Evolutionary conservation across 2,888 invertebrate genomes (phyloP).

Genomic region (Spilarctia lutea): DNA sequence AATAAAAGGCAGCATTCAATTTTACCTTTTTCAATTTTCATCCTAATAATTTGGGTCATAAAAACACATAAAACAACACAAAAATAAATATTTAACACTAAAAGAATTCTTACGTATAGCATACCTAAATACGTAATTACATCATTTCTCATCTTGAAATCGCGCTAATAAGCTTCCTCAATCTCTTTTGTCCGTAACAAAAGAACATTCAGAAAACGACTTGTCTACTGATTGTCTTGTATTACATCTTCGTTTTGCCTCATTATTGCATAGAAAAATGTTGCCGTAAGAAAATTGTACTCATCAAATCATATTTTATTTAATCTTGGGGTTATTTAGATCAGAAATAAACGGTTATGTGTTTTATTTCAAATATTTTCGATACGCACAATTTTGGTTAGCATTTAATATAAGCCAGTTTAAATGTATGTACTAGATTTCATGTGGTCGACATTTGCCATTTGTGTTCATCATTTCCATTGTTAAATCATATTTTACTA

Average conservation of each 20-base stretch:
- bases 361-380: no score
- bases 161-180: constrained; percentile 31
- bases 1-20: no score
- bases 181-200: constrained; percentile 23
- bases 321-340: constrained; percentile 10
- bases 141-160: constrained; percentile 29
- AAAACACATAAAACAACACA: no score
- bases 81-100: no score
- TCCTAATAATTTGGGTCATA: no score
- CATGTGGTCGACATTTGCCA: no score
- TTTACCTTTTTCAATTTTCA: no score
- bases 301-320: constrained; percentile 31
- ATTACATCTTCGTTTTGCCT: constrained; percentile 24
- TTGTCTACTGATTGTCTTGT: constrained; percentile 31
- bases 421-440: no score
- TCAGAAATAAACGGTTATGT: not conserved
- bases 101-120: not conserved
- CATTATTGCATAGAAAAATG: constrained; percentile 14
- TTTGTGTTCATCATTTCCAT: no score
- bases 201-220: constrained; percentile 24
- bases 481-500: no score
- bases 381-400: no score
- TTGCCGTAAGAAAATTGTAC: constrained; percentile 27
- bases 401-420: no score
- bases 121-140: constrained; percentile 25